Evolutionary conservation across 1,140 invertebrate species (phyloP).

Genomic region (Ruditapes philippinarum): DNA sequence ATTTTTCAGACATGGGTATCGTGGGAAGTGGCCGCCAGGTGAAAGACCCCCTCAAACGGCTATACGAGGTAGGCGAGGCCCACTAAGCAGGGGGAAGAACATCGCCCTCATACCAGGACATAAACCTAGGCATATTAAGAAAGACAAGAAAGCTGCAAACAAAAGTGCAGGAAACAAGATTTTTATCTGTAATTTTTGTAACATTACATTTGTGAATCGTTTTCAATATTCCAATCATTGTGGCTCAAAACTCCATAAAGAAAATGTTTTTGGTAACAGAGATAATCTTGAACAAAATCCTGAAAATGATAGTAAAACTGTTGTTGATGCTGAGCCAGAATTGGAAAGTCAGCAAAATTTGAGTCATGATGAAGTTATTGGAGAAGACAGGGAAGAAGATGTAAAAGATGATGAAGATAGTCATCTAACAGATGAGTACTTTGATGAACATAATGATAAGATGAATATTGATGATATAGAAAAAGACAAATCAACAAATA

Average conservation of each 20-base stretch:
- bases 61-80: not conserved
- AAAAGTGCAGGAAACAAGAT: slow-evolving; percentile 30
- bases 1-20: slow-evolving; percentile 35
- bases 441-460: slow-evolving; percentile 19
- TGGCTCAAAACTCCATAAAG: slow-evolving; percentile 69
- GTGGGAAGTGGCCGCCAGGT: slow-evolving; percentile 69
- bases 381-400: slow-evolving; percentile 1
- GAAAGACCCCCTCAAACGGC: slow-evolving; percentile 49
- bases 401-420: slow-evolving; percentile 12
- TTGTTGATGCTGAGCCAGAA: not conserved
- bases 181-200: slow-evolving; percentile 73
- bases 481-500: not conserved
- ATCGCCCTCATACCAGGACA: slow-evolving; percentile 45
- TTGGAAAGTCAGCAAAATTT: not conserved
- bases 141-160: slow-evolving; percentile 6
- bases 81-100: slow-evolving; percentile 39
- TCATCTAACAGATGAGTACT: slow-evolving; percentile 49
- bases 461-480: slow-evolving; percentile 8
- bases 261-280: slow-evolving; percentile 51
- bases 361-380: not conserved
- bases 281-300: not conserved
- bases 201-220: slow-evolving; percentile 68
- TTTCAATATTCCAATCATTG: slow-evolving; percentile 75
- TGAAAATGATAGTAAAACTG: not conserved
- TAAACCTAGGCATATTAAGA: slow-evolving; percentile 23